Evolutionary conservation across 1,140 invertebrate species (phyloP).

Genomic region (Neodiprion pinetum): DNA sequence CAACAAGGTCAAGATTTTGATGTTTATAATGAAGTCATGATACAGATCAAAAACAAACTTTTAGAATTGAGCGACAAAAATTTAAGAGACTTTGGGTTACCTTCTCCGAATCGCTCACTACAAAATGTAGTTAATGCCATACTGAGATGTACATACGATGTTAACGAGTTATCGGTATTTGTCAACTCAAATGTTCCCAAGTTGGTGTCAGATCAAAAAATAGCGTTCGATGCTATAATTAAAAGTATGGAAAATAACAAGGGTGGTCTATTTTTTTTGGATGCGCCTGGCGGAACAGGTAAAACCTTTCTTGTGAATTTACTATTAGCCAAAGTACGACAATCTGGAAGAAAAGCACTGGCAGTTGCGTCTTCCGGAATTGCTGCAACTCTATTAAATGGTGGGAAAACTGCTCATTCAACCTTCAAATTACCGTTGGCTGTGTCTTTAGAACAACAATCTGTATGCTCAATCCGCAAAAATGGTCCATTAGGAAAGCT

Average conservation of each 20-base stretch:
- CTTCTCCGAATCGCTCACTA: slow-evolving; percentile 42
- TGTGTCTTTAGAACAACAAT: slow-evolving; percentile 32
- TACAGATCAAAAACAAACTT: slow-evolving; percentile 50
- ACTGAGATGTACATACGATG: slow-evolving; percentile 19
- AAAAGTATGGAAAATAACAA: slow-evolving; percentile 5
- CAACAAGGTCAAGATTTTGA: slow-evolving; percentile 18
- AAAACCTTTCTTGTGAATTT: slow-evolving; percentile 46
- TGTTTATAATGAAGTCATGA: slow-evolving; percentile 42
- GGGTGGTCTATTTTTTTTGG: slow-evolving; percentile 38
- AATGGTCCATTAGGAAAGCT: slow-evolving; percentile 32
- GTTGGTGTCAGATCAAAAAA: slow-evolving; percentile 17
- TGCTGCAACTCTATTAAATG: slow-evolving; percentile 35
- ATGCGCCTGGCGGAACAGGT: slow-evolving; percentile 45
- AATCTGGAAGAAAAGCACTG: slow-evolving; percentile 9
- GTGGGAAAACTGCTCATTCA: slow-evolving; percentile 39
- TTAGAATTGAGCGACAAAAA: slow-evolving; percentile 41
- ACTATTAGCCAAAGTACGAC: slow-evolving; percentile 12
- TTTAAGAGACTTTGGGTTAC: slow-evolving; percentile 50
- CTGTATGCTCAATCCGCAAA: slow-evolving; percentile 46
- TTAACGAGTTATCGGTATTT: slow-evolving; percentile 16
- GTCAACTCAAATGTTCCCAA: slow-evolving; percentile 26
- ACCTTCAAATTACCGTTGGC: slow-evolving; percentile 38
- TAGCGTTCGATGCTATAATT: slow-evolving; percentile 17
- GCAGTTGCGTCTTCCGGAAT: slow-evolving; percentile 42
- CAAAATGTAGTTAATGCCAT: slow-evolving; percentile 12